Evolutionary conservation across 2,888 invertebrate genomes (phyloP), one percentile per base, ranked within the genome.

Genomic region (Caenorhabditis virilis): DNA sequence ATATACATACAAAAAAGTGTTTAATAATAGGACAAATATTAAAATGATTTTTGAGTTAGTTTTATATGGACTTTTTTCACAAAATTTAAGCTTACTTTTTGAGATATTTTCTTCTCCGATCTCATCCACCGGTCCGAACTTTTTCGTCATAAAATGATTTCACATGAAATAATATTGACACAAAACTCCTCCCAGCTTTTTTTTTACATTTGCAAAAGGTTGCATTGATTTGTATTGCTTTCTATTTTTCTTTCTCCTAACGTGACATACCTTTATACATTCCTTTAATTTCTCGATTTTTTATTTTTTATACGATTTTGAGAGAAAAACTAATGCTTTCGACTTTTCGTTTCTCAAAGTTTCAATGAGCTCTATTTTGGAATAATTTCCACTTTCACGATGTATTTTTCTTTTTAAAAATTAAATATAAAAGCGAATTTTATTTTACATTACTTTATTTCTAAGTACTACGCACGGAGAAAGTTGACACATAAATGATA

Each of bases 51-150:
- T 23, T 38, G 16, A n/a, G n/a, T n/a, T n/a, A n/a, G n/a, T n/a
- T n/a, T n/a, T n/a, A n/a, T n/a, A n/a, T n/a, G n/a, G n/a, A n/a
- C n/a, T n/a, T n/a, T n/a, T n/a, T n/a, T n/a, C n/a, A n/a, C n/a
- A n/a, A n/a, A n/a, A n/a, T n/a, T n/a, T n/a, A n/a, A n/a, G n/a
- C n/a, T n/a, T n/a, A n/a, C n/a, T n/a, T n/a, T n/a, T n/a, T n/a
- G 6, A 30, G 20, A 35, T 33, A 46, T 22, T 42, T 56, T 42
- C 23, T 46, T 25, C n/a, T 39, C 33, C 33, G 65, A 65, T 65
- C 65, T 65, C 65, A 56, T 23, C 35, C 65, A 65, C 65, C 65
- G 65, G 65, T 59, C 59, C 47, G 47, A 50, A 45, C 42, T 52
- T 49, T 50, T 50, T 43, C 54, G 59, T 65, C 65, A 60, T 56